Evolutionary conservation across 1,140 invertebrate species (phyloP).

Genomic region (Leptoteleia sp.): DNA sequence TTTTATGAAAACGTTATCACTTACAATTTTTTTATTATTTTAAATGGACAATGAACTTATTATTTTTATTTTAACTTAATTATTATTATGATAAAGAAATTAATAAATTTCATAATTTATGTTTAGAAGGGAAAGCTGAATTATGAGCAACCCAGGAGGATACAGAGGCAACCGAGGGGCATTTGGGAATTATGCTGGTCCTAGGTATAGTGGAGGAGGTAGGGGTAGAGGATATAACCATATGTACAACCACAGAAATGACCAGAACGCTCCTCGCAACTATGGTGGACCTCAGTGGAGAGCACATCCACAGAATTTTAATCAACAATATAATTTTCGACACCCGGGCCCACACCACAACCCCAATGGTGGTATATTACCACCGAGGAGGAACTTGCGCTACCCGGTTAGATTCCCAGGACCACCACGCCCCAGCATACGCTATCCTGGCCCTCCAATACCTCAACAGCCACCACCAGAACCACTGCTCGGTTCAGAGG

Average conservation of each 20-base stretch:
- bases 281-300: slow-evolving; percentile 29
- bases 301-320: neutral
- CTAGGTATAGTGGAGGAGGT: slow-evolving; percentile 1
- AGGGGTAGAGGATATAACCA: slow-evolving; percentile 16
- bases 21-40: too few relatives aligned
- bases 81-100: too few relatives aligned
- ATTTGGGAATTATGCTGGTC: slow-evolving; percentile 4
- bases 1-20: too few relatives aligned
- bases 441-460: neutral
- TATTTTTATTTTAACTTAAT: too few relatives aligned
- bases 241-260: slow-evolving; percentile 27
- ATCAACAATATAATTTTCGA: neutral
- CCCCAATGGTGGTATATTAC: slow-evolving; percentile 3
- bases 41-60: too few relatives aligned
- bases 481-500: slow-evolving; percentile 75
- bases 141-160: slow-evolving; percentile 35
- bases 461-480: slow-evolving; percentile 35
- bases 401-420: slow-evolving; percentile 4
- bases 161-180: slow-evolving; percentile 15
- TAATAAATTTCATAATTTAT: neutral
- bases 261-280: neutral
- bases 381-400: neutral
- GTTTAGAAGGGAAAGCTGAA: neutral
- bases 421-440: slow-evolving; percentile 1
- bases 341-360: slow-evolving; percentile 25